Evolutionary conservation across 1,140 invertebrate species (phyloP), one percentile per base, ranked within the genome.

Genomic region (Diabrotica virgifera): DNA sequence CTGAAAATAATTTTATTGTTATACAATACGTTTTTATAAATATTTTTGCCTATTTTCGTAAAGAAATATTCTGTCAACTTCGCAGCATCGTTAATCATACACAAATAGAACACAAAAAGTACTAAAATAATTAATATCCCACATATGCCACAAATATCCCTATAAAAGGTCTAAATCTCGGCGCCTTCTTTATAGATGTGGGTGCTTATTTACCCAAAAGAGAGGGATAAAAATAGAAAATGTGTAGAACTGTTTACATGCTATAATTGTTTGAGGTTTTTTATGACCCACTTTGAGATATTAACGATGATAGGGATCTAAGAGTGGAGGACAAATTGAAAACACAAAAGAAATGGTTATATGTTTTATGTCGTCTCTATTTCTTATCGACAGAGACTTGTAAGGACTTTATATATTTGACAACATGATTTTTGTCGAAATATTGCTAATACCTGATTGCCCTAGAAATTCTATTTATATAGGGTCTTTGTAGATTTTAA

Each of bases 201-300:
- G 40, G n/a, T 46, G 6, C 40, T 46, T 46, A 46, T 46, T 46
- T 46, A 46, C 40, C 8, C 40, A 46, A 46, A 46, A 46, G 40
- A 46, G 8, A 46, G n/a, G 40, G 8, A 46, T n/a, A n/a, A 46
- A 46, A n/a, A 46, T 46, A 46, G 40, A 46, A 46, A 46, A 46
- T 46, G 40, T 46, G 40, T 46, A 46, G 40, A 46, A 46, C 8
- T 46, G 40, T 46, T 46, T 46, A 46, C 40, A 46, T 46, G n/a
- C n/a, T 10, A 46, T 46, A 46, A 46, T 46, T 46, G n/a, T 46
- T 46, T 46, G 40, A 5, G 40, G 40, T 46, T 46, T 46, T 46
- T 46, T 46, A 46, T 46, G 40, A 46, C n/a, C 40, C 40, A 46
- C 40, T 46, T 46, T n/a, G 40, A 46, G 40, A 46, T 46, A 46